Evolutionary conservation across 2,113 vertebrate genomes (phyloP).

Genomic region (Mandrillus leucophaeus): DNA sequence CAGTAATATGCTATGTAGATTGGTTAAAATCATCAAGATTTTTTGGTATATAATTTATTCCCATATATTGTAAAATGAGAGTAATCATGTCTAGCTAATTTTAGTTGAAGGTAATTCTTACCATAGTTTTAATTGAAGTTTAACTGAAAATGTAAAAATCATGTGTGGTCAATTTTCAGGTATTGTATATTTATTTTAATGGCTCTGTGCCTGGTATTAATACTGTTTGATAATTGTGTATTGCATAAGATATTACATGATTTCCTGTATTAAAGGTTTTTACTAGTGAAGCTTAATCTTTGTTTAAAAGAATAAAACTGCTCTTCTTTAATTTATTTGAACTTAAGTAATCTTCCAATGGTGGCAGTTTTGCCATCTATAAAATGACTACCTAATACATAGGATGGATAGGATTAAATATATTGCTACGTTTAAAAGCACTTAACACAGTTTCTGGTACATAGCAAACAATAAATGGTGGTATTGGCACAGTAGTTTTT

Average conservation of each 20-base stretch:
- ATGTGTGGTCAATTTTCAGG: neutral
- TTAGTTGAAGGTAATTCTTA: slow-evolving; percentile 19
- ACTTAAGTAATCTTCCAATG: neutral
- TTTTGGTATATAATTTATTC: slow-evolving; percentile 37
- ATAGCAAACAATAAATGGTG: neutral
- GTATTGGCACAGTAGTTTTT: neutral
- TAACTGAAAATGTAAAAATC: neutral
- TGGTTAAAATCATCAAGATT: slow-evolving; percentile 22
- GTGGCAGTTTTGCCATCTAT: neutral
- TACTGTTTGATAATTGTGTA: neutral
- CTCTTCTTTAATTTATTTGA: neutral
- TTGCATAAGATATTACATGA: neutral
- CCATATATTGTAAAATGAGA: neutral
- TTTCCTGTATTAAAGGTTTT: neutral
- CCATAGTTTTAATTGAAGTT: slow-evolving; percentile 25
- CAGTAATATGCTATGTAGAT: neutral
- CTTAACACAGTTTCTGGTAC: neutral
- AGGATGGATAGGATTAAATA: neutral
- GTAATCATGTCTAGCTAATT: neutral
- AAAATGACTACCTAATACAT: neutral
- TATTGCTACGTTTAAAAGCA: neutral
- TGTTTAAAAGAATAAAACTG: slow-evolving; percentile 40
- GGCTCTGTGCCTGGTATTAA: neutral
- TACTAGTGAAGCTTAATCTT: neutral
- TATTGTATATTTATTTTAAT: neutral